Conservation (phyloP, 2,888 invertebrate species). For the Torymus auratus region DNA sequence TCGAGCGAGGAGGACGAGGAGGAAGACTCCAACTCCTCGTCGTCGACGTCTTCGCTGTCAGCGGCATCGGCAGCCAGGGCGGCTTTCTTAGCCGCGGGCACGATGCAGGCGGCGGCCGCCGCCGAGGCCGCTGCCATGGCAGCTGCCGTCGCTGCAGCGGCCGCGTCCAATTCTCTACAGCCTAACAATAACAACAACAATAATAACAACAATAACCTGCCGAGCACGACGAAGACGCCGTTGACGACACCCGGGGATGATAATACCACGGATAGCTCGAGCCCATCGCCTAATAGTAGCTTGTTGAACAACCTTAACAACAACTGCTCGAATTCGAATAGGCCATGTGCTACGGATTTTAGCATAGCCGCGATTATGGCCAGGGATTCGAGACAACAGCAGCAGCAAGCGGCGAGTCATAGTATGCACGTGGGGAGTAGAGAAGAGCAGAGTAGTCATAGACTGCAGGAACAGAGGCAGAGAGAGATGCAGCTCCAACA, state of each 20-base stretch:
- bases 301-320: constrained; percentile 71
- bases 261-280: constrained; percentile 74
- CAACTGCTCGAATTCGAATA: constrained; percentile 75
- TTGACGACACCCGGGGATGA: constrained; percentile 44
- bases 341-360: constrained; percentile 93
- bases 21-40: constrained; percentile 71
- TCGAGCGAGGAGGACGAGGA: constrained; percentile 83
- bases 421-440: no score
- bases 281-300: constrained; percentile 73
- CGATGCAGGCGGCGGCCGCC: constrained; percentile 52
- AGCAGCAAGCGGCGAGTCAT: constrained; percentile 66
- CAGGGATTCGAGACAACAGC: constrained; percentile 80
- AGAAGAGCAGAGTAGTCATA: no score
- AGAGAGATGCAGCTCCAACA: no score
- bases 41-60: constrained; percentile 71
- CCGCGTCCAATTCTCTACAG: constrained; percentile 62
- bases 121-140: constrained; percentile 71
- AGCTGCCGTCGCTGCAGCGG: constrained; percentile 69
- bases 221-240: constrained; percentile 63
- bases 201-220: background rate
- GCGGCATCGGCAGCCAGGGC: constrained; percentile 53
- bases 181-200: background rate
- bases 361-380: constrained; percentile 91
- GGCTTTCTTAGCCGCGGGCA: constrained; percentile 68
- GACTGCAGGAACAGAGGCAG: no score